Evolutionary conservation across 2,113 vertebrate species (phyloP), one percentile per base, ranked within the genome.

Genomic region (Cyprichromis sp.): DNA sequence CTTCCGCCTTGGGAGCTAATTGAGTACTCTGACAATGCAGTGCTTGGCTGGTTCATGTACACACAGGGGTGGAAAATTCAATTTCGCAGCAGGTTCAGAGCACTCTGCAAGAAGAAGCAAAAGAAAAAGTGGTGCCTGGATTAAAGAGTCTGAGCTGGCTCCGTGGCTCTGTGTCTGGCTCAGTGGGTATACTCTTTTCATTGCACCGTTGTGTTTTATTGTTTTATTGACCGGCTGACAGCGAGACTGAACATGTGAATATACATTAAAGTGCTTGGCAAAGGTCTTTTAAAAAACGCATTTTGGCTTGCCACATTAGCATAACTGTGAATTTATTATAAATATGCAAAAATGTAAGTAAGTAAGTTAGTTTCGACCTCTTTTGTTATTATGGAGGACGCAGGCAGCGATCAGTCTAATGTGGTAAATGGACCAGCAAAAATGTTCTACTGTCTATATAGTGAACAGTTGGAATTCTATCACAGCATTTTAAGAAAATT

Each of bases 1-100:
- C 93, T 94, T 94, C 92, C 24, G 94, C 93, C 93, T 95, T 95
- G 93, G 94, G 94, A 95, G 90, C 93, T 95, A 96, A 95, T 95
- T 96, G 94, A 95, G 90, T 94, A 87, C 92, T 95, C 89, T 95
- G 92, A 95, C 95, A 95, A 94, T 91, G 94, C 91, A 91, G 86
- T 93, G 95, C 94, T 93, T 91, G 93, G 95, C 93, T 95, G 92
- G 83, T 94, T 94, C 94, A 91, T 89, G 80, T 91, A 94, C 93
- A 95, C 92, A 93, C 88, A 93, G 71, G 87, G 91, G 92, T 93
- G 92, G 91, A 91, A 94, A 95, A 95, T 96, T 95, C 95, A 95
- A 96, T 94, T 95, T 95, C 85, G 89, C 91, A 94, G 93, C 94
- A 94, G 92, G 91, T 95, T 95, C 92, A 90, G 88, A 90, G 92